Conservation (phyloP, 2,888 invertebrate genomes). For the Hypercompe scribonia region DNA sequence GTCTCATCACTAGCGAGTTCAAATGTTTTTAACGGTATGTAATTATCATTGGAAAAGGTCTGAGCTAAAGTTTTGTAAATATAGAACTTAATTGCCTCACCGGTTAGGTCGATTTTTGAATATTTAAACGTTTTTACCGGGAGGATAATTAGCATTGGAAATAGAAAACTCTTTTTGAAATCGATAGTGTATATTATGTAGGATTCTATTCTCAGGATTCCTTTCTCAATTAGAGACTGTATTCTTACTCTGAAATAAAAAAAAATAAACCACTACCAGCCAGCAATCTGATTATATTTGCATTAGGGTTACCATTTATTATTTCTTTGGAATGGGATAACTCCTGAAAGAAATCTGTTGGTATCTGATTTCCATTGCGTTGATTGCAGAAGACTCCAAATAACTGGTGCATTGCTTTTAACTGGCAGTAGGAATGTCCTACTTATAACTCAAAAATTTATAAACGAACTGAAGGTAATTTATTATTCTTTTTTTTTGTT, state of each 20-base stretch:
- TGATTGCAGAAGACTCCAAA: too few species aligned
- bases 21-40: slow-evolving; percentile 67
- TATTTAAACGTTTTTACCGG: slow-evolving; percentile 55
- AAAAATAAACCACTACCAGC: background rate
- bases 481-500: too few species aligned
- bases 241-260: background rate
- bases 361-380: too few species aligned
- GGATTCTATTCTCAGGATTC: background rate
- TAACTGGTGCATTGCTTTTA: too few species aligned
- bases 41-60: slow-evolving; percentile 68
- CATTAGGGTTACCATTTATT: background rate
- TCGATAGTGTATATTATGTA: background rate
- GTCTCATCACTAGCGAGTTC: slow-evolving; percentile 48
- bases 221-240: background rate
- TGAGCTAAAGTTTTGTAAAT: slow-evolving; percentile 45
- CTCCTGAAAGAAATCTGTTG: too few species aligned
- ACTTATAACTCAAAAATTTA: too few species aligned
- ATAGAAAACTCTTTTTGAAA: background rate
- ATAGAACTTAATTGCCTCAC: slow-evolving; percentile 55
- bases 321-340: too few species aligned
- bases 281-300: background rate
- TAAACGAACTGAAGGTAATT: too few species aligned
- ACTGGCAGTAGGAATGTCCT: too few species aligned
- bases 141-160: slow-evolving; percentile 25
- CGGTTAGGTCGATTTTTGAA: slow-evolving; percentile 46